phyloP scores from a whole-genome alignment of 2,797 vertebrate species.

The Malurus leucopterus region DNA sequence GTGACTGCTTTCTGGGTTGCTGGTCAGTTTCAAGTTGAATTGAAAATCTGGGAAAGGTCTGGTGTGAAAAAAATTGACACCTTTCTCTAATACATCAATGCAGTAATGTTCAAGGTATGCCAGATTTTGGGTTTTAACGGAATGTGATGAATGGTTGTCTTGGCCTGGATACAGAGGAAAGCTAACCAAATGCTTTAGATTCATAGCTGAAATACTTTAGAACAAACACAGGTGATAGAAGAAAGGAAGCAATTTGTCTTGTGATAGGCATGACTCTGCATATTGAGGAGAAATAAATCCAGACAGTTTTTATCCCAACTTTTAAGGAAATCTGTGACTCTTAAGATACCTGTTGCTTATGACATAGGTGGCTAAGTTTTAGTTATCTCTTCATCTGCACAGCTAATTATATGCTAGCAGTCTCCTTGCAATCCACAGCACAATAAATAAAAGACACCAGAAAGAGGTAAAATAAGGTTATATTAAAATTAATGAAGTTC shows the following conservation, averaged over 20 bases:
- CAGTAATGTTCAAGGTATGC: neutral
- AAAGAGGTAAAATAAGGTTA: neutral
- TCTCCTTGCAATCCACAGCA: neutral
- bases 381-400: neutral
- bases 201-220: neutral
- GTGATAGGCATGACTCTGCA: neutral
- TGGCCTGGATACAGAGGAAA: neutral
- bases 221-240: neutral
- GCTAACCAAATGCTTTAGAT: neutral
- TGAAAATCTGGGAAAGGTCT: neutral
- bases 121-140: neutral
- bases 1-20: neutral
- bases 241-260: neutral
- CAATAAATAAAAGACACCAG: neutral
- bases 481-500: neutral
- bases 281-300: neutral
- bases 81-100: neutral
- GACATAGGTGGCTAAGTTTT: neutral
- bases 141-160: neutral
- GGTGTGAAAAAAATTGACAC: neutral
- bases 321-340: neutral
- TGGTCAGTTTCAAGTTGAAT: neutral
- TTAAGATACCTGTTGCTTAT: neutral
- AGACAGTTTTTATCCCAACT: neutral
- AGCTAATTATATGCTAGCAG: neutral